phyloP scores from a whole-genome alignment of 2,113 vertebrate genomes.

The Paramisgurnus dabryanus region DNA sequence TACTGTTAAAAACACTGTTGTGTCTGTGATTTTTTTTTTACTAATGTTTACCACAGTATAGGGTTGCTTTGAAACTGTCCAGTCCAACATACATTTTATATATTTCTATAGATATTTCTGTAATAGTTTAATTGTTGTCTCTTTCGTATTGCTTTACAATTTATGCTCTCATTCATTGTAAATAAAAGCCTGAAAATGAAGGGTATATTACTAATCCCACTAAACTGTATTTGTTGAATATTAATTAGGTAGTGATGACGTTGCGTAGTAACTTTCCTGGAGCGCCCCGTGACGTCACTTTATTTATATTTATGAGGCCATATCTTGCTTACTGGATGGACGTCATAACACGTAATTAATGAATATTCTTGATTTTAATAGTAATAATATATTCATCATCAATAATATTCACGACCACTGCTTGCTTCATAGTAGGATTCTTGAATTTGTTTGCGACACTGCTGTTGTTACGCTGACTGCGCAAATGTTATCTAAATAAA shows the following conservation, averaged over 20 bases:
- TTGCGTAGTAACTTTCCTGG: slow-evolving; percentile 30
- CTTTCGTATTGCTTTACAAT: neutral
- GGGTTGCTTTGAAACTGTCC: too few relatives aligned
- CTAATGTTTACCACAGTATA: too few relatives aligned
- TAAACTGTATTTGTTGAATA: neutral
- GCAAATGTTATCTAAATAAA: slow-evolving; percentile 25
- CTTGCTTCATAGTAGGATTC: neutral
- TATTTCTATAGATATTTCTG: too few relatives aligned
- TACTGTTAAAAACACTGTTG: too few relatives aligned
- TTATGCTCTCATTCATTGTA: neutral
- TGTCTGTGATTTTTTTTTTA: too few relatives aligned
- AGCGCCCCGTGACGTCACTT: neutral
- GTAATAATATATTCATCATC: too few relatives aligned
- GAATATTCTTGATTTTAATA: too few relatives aligned
- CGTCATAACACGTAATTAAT: neutral
- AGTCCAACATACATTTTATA: too few relatives aligned
- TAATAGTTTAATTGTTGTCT: too few relatives aligned
- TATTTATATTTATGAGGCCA: neutral
- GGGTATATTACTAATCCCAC: neutral
- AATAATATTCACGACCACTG: neutral
- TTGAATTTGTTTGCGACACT: neutral
- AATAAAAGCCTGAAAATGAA: neutral
- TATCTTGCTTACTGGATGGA: neutral
- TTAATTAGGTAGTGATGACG: slow-evolving; percentile 14
- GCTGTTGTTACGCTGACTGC: neutral